These are phyloP conservation scores for Peromyscus maniculatus DNA, from an alignment of 2,113 vertebrate genomes.

Conservation along the genomic window DNA sequence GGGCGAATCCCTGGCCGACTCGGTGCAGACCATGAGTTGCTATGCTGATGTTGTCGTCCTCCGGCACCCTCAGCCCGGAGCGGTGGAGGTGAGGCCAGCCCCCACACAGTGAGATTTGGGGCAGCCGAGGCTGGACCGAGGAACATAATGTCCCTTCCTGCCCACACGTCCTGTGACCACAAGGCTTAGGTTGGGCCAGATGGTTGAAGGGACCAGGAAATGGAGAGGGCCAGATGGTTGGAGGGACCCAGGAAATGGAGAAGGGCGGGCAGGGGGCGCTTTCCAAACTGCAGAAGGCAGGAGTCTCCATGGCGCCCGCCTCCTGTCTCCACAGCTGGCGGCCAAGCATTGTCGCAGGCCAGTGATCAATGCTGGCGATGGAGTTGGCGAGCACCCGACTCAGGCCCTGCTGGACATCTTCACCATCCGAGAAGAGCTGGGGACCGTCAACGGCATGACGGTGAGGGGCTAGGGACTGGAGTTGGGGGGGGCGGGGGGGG, in stretches of 20 bases:
- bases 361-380: slow-evolving; percentile 97
- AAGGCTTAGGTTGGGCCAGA: background rate
- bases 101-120: background rate
- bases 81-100: slow-evolving; percentile 92
- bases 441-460: slow-evolving; percentile 99
- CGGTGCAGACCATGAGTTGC: slow-evolving; percentile 98
- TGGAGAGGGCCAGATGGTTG: background rate
- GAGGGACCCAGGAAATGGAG: background rate
- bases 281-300: too few relatives aligned
- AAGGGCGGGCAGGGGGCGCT: fast-evolving
- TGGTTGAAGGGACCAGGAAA: background rate
- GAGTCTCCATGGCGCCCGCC: background rate
- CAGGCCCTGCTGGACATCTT: slow-evolving; percentile 98
- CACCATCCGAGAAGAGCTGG: slow-evolving; percentile 98
- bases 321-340: slow-evolving; percentile 87
- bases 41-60: slow-evolving; percentile 96
- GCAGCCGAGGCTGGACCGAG: fast-evolving
- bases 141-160: background rate
- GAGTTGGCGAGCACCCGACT: slow-evolving; percentile 97
- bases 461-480: slow-evolving; percentile 84
- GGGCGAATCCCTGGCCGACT: slow-evolving; percentile 95
- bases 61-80: slow-evolving; percentile 94
- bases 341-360: slow-evolving; percentile 96
- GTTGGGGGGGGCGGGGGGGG: background rate
- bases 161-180: background rate